These are phyloP conservation scores for Sorex maritimensis DNA, from an alignment of 2,797 vertebrate genomes.

Conservation along the genomic window DNA sequence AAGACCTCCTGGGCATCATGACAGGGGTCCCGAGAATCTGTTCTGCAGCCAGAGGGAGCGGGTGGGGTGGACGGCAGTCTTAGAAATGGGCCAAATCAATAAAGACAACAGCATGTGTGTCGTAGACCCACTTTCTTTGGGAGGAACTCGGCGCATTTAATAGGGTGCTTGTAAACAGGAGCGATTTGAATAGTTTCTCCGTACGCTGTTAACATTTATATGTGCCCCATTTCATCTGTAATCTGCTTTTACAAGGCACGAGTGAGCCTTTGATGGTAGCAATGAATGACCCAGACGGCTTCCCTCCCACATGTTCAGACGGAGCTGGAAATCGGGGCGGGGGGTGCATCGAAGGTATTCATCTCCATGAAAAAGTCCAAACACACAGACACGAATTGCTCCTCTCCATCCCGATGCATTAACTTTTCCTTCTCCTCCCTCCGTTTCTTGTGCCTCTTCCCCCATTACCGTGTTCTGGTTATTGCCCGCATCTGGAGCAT, in stretches of 20 bases:
- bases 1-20: accelerated
- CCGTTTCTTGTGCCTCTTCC: conserved; percentile 48
- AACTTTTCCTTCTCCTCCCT: conserved; percentile 39
- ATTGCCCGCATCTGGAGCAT: conserved; percentile 85
- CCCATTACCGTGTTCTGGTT: conserved; percentile 77
- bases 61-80: neutral
- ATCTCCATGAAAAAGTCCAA: conserved; percentile 55
- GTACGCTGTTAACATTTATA: conserved; percentile 73
- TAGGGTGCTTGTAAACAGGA: conserved; percentile 73
- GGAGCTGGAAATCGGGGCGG: conserved; percentile 64
- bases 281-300: conserved; percentile 66
- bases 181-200: conserved; percentile 73
- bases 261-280: conserved; percentile 71
- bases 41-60: neutral
- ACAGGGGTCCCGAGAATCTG: neutral
- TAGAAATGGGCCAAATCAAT: conserved; percentile 54
- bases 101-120: neutral
- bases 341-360: conserved; percentile 62
- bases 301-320: conserved; percentile 73
- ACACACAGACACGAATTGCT: conserved; percentile 58
- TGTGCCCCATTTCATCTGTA: conserved; percentile 78
- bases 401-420: conserved; percentile 45
- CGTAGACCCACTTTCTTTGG: conserved; percentile 10
- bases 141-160: conserved; percentile 51
- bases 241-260: conserved; percentile 81